phyloP scores from a whole-genome alignment of 2,797 vertebrate species.

The Tolypeutes matacus region DNA sequence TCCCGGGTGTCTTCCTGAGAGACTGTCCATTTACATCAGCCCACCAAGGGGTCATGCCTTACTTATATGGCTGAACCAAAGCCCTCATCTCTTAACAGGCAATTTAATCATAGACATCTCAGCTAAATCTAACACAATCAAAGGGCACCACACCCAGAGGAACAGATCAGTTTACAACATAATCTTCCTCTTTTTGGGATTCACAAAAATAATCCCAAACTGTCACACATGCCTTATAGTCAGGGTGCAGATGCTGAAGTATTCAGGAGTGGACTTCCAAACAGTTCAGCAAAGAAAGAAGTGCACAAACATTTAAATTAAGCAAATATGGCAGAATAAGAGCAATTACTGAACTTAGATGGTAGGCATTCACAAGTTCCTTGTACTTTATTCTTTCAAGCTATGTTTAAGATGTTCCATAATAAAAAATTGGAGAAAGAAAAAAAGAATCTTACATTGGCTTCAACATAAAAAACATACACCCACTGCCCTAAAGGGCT shows the following conservation, averaged over 20 bases:
- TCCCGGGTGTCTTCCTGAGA: too few relatives aligned
- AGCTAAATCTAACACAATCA: too few relatives aligned
- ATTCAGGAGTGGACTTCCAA: background rate
- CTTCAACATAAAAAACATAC: background rate
- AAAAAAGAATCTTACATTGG: background rate
- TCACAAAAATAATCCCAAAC: too few relatives aligned
- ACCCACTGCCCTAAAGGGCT: background rate
- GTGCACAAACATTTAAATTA: background rate
- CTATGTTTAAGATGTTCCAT: constrained; percentile 23
- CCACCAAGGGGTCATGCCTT: too few relatives aligned
- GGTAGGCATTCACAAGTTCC: background rate
- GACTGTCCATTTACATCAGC: too few relatives aligned
- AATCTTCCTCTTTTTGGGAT: too few relatives aligned
- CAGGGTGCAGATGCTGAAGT: background rate
- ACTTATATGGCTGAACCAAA: too few relatives aligned
- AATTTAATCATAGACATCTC: too few relatives aligned
- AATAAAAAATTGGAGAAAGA: constrained; percentile 16
- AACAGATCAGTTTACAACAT: too few relatives aligned
- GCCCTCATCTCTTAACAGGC: too few relatives aligned
- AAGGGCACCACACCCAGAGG: too few relatives aligned
- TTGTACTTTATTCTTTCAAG: background rate
- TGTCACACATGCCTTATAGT: too few relatives aligned
- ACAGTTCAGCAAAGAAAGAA: background rate
- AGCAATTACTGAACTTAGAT: background rate
- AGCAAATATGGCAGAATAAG: background rate